Percentiles rank a stretch among this genome's conserved stretches.
These are phyloP conservation scores for Elegia similella DNA, from an alignment of 2,888 invertebrate species.

Conservation along the genomic window DNA sequence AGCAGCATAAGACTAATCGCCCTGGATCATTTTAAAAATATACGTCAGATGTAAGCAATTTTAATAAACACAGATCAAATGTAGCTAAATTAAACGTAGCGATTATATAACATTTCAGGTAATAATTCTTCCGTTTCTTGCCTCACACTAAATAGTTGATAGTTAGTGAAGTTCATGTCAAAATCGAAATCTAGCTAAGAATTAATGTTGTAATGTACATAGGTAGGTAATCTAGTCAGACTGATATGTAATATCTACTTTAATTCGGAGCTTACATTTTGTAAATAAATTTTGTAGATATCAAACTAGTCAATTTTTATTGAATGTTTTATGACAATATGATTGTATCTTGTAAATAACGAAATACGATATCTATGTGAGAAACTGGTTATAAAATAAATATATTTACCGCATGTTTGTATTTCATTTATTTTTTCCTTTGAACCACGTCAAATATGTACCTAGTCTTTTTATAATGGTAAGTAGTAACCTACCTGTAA, in stretches of 20 bases:
- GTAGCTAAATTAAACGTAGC: constrained; percentile 7
- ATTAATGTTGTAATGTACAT: constrained; percentile 37
- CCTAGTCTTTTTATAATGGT: too few relatives aligned
- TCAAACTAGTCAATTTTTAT: constrained; percentile 77
- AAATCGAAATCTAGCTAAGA: constrained; percentile 17
- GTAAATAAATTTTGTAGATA: constrained; percentile 74
- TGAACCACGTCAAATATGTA: too few relatives aligned
- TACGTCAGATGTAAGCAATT: background rate
- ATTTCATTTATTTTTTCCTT: constrained; percentile 22
- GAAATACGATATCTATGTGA: constrained; percentile 56
- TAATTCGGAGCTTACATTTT: constrained; percentile 74
- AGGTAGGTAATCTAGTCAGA: constrained; percentile 55
- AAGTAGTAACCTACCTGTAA: too few relatives aligned
- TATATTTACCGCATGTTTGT: constrained; percentile 51
- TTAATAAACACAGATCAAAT: background rate
- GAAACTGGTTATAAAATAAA: constrained; percentile 67
- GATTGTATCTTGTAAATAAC: constrained; percentile 71
- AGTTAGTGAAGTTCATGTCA: constrained; percentile 20
- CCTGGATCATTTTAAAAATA: too few relatives aligned
- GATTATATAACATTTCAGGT: background rate
- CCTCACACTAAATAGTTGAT: constrained; percentile 11
- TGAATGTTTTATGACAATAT: constrained; percentile 78
- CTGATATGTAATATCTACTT: constrained; percentile 66
- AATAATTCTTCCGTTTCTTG: background rate
- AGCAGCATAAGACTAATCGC: too few relatives aligned